A percentile compares a stretch with the other conserved stretches of the same genome.
These are phyloP conservation scores for Agonopterix arenella DNA, from an alignment of 2,888 invertebrate species.

Conservation along the genomic window DNA sequence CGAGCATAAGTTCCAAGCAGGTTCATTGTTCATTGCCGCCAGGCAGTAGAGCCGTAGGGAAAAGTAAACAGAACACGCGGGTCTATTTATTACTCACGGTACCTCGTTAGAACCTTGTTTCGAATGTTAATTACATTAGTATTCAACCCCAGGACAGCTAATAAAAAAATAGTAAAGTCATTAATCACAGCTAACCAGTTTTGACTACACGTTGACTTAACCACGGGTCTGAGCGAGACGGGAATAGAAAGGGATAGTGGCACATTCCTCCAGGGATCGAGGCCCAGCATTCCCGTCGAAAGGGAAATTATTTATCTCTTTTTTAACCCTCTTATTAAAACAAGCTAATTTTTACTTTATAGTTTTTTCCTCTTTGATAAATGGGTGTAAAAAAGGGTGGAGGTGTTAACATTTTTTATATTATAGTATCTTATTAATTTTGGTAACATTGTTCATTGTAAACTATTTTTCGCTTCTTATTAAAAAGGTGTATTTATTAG, in stretches of 20 bases:
- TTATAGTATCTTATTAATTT: slow-evolving; percentile 13
- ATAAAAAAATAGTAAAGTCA: slow-evolving; percentile 13
- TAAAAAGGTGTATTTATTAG: too few species aligned
- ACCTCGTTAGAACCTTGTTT: slow-evolving; percentile 14
- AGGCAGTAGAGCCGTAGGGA: not conserved
- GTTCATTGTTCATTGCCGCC: not conserved
- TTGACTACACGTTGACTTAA: slow-evolving; percentile 3
- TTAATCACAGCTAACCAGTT: slow-evolving; percentile 21
- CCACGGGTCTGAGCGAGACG: slow-evolving; percentile 5
- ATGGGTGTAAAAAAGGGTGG: slow-evolving; percentile 12
- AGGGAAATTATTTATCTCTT: slow-evolving; percentile 14
- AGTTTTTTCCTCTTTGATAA: slow-evolving; percentile 13
- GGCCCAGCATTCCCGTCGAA: slow-evolving; percentile 13
- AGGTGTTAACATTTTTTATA: slow-evolving; percentile 14
- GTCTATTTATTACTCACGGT: slow-evolving; percentile 1
- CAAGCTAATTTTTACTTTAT: slow-evolving; percentile 15
- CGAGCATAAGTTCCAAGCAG: slow-evolving; percentile 4
- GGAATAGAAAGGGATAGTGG: slow-evolving; percentile 11
- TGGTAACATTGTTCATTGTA: not conserved
- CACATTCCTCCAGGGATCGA: slow-evolving; percentile 16
- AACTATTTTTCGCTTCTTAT: too few species aligned
- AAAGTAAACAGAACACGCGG: slow-evolving; percentile 7
- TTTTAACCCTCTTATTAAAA: slow-evolving; percentile 12
- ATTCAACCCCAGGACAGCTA: slow-evolving; percentile 14
- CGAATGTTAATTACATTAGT: slow-evolving; percentile 15